Evolutionary conservation across 2,113 vertebrate genomes (phyloP).

Genomic region (Bos indicus): DNA sequence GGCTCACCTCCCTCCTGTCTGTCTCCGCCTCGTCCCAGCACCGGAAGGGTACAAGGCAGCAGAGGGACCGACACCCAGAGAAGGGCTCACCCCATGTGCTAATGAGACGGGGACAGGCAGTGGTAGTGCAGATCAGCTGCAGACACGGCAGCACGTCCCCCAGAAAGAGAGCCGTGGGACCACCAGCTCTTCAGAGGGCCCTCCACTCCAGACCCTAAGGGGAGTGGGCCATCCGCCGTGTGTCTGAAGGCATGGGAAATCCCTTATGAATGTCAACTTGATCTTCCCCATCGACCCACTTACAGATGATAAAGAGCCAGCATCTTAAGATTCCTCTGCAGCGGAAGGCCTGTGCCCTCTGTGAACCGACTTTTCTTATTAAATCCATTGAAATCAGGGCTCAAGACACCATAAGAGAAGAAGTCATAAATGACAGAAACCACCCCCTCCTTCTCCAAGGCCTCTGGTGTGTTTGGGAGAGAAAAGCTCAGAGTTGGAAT

Average conservation of each 20-base stretch:
- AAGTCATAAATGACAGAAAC: neutral
- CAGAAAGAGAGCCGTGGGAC: neutral
- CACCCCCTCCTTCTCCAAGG: neutral
- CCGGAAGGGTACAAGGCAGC: neutral
- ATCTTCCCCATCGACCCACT: neutral
- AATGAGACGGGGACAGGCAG: neutral
- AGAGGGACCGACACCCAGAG: neutral
- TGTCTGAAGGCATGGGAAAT: neutral
- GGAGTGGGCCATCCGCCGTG: neutral
- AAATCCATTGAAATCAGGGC: neutral
- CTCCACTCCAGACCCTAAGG: neutral
- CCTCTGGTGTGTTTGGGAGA: neutral
- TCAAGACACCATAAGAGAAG: neutral
- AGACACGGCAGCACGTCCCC: rapidly evolving
- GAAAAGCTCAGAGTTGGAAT: slow-evolving; percentile 28
- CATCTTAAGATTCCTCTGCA: neutral
- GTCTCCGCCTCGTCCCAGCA: neutral
- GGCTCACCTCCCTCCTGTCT: neutral
- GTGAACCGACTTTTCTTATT: neutral
- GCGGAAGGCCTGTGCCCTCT: neutral
- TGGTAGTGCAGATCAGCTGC: neutral
- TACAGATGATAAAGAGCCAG: neutral
- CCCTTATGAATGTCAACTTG: neutral
- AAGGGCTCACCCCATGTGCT: neutral
- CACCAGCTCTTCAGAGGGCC: neutral